Conservation (phyloP, 2,797 vertebrate genomes). For the Sus cebifrons region DNA sequence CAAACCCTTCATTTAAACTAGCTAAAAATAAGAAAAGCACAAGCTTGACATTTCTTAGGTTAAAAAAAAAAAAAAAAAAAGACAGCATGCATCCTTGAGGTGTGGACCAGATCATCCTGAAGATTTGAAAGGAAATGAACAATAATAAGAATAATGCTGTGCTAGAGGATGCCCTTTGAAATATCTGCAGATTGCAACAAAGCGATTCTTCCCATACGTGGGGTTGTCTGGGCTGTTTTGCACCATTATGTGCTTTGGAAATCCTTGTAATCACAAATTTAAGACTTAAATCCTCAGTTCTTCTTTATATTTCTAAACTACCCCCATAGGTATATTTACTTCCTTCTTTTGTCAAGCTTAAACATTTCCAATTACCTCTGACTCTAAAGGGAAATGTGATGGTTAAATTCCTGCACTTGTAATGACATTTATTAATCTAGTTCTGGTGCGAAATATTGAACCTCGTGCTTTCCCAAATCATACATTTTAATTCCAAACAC, state of each 20-base stretch:
- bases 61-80: conserved; percentile 81
- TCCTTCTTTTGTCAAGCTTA: conserved; percentile 86
- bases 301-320: conserved; percentile 88
- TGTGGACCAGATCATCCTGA: conserved; percentile 76
- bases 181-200: conserved; percentile 85
- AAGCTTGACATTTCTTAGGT: conserved; percentile 70
- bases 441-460: conserved; percentile 88
- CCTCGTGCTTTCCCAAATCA: conserved; percentile 81
- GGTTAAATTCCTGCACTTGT: conserved; percentile 89
- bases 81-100: conserved; percentile 79
- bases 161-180: conserved; percentile 76
- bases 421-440: conserved; percentile 91
- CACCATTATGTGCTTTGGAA: conserved; percentile 87
- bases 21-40: conserved; percentile 80
- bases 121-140: conserved; percentile 83
- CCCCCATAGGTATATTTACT: conserved; percentile 88
- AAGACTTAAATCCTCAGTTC: conserved; percentile 88
- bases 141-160: conserved; percentile 65
- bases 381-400: conserved; percentile 88
- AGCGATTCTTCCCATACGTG: conserved; percentile 81
- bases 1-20: conserved; percentile 72
- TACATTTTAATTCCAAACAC: conserved; percentile 86
- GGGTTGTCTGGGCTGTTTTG: conserved; percentile 82
- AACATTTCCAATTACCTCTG: conserved; percentile 87
- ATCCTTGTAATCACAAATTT: conserved; percentile 90